Evolutionary conservation across 2,888 invertebrate species (phyloP), one percentile per base, ranked within the genome.

Genomic region (Sphaerophoria rueppellii): DNA sequence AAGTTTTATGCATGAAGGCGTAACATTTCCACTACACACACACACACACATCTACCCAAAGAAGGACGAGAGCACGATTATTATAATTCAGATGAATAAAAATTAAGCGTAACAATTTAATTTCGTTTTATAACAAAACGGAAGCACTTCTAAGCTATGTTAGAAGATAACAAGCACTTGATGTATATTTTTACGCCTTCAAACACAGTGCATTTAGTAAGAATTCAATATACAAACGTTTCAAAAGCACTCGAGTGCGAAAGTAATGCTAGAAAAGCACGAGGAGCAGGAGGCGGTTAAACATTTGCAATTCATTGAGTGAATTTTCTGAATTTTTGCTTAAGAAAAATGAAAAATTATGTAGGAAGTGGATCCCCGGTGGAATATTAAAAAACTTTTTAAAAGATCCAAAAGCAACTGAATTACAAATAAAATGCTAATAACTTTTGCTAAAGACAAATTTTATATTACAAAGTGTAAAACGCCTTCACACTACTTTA

Each of bases 81-180:
- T 54, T 54, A 67, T 40, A 67, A 67, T 67, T 67, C 9, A 67
- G 40, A 67, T 67, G 67, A 54, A 54, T 67, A 67, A 54, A 67
- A 67, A 67, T 54, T 67, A 67, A 37, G 67, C 40, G 52, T 54
- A 67, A 54, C 67, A 67, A 67, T 67, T 67, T 67, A 54, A 67
- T 67, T 54, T 67, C 37, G 11, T 54, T 65, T 67, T 54, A 67
- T 67, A 40, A 67, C 54, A 50, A 67, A 54, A 43, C 52, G 40
- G 52, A 54, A 52, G 40, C 54, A 24, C 24, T 24, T 54, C 40
- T 6, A 12, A n/a, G 9, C 1, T 7, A 54, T n/a, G 40, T 54
- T 54, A 6, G 11, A 11, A 43, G 43, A 12, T 43, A 32, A 54
- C n/a, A 54, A 54, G 40, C 40, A 67, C 11, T 67, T 40, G 35